Base-by-base conservation (phyloP, 1,140 invertebrate genomes). In the Tetramorium parvispinum region DNA sequence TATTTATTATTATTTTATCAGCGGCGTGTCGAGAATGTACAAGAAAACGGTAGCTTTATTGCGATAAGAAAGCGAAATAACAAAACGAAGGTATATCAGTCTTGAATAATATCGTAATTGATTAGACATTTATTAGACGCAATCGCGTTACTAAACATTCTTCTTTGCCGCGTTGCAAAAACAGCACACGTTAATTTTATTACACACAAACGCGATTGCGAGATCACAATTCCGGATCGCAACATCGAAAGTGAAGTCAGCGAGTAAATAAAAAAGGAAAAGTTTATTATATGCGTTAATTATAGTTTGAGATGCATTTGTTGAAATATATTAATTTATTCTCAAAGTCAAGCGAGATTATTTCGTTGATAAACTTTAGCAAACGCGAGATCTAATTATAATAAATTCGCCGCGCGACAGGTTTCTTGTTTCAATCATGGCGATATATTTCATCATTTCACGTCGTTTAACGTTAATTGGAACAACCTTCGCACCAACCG, bases 401-500 rank as follows among this genome's bases (percentile, higher is more conserved):
- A 66, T 24, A 24, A 77, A 68, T 49, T 51, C n/a, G 21, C 11
- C 27, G 18, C 61, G 71, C 40, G 55, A 24, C 11, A 68, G 40
- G 51, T 71, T 87, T 66, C 73, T 73, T 76, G 78, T 4, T 57
- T 46, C 65, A 10, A 61, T 57, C 76, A 75, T 59, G 83, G 51
- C 46, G 77, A 63, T 21, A 65, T 43, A 46, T 81, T 55, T 85
- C 57, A 79, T 88, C 73, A 32, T 91, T 88, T 88, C 24, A 85
- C 68, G 40, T 66, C 86, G 76, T 90, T 93, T 92, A 89, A 92
- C 91, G 87, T 91, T 93, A 93, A 93, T 92, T 92, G 89, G 88
- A 91, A 91, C 87, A 93, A 92, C 92, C 91, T 92, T 93, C 91
- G 81, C 85, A 85, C 68, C 66, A 87, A 32, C 88, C 88, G 87